These are phyloP conservation scores for Brenthis ino DNA, from an alignment of 2,888 invertebrate genomes.

Conservation along the genomic window DNA sequence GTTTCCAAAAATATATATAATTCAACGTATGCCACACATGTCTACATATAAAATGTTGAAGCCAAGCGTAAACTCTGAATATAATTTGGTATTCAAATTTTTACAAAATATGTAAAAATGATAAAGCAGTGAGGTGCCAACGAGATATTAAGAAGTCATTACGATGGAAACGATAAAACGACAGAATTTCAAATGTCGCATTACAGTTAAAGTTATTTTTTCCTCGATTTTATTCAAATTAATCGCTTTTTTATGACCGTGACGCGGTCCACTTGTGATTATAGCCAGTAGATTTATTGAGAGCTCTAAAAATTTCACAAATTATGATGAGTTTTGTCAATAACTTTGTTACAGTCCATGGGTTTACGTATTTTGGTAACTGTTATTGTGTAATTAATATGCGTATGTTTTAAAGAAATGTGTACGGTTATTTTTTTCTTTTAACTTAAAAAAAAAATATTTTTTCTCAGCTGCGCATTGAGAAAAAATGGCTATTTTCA, in stretches of 20 bases:
- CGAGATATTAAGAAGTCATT: constrained; percentile 66
- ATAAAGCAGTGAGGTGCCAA: constrained; percentile 63
- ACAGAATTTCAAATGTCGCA: constrained; percentile 66
- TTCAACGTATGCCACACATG: too few relatives aligned
- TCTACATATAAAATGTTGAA: too few relatives aligned
- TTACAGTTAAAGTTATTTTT: constrained; percentile 57
- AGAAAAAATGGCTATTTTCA: too few relatives aligned
- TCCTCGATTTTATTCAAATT: constrained; percentile 71
- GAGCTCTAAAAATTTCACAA: constrained; percentile 1
- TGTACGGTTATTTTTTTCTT: too few relatives aligned
- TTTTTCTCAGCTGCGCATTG: too few relatives aligned
- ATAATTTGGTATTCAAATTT: constrained; percentile 60
- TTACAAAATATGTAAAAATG: constrained; percentile 53
- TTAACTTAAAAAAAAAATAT: too few relatives aligned
- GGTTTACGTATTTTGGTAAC: neutral
- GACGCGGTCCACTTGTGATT: constrained; percentile 47
- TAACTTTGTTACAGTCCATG: neutral
- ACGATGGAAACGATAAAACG: constrained; percentile 62
- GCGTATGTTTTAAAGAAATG: too few relatives aligned
- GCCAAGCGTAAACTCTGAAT: neutral
- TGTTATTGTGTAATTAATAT: too few relatives aligned
- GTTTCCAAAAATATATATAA: too few relatives aligned
- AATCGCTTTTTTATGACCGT: constrained; percentile 69
- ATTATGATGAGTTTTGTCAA: constrained; percentile 2
- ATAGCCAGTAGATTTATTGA: constrained; percentile 25